Conservation (phyloP, 2,888 invertebrate species). For the Eilema caniola region DNA sequence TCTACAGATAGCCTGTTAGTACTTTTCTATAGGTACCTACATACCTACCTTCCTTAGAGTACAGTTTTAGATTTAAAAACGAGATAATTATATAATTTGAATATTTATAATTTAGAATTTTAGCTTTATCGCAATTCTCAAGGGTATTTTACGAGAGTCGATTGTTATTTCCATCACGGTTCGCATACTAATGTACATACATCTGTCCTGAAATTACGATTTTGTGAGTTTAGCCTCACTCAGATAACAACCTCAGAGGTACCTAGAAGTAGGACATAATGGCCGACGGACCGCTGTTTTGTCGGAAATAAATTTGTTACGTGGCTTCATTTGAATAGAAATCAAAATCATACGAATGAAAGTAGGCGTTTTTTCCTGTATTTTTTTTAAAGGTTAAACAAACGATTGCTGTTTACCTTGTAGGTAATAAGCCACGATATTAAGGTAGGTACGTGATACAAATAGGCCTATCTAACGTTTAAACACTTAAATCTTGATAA, state of each 20-base stretch:
- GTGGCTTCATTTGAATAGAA: slow-evolving; percentile 41
- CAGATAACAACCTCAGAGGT: slow-evolving; percentile 51
- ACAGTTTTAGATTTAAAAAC: too few species aligned
- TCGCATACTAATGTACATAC: slow-evolving; percentile 20
- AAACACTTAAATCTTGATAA: too few species aligned
- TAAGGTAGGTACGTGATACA: too few species aligned
- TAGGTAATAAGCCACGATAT: too few species aligned
- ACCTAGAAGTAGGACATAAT: slow-evolving; percentile 52
- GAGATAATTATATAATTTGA: too few species aligned
- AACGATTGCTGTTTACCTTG: too few species aligned
- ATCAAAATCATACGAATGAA: slow-evolving; percentile 27
- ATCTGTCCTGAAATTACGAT: slow-evolving; percentile 47
- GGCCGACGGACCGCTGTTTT: slow-evolving; percentile 38
- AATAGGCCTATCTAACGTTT: too few species aligned
- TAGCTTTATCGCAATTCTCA: neutral
- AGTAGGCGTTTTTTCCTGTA: neutral
- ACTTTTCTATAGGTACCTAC: too few species aligned
- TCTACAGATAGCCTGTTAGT: too few species aligned
- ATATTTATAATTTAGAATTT: neutral
- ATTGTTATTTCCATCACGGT: slow-evolving; percentile 48
- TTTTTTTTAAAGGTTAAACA: too few species aligned
- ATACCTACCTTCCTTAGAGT: too few species aligned
- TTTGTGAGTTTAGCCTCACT: slow-evolving; percentile 49
- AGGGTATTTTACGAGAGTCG: slow-evolving; percentile 6
- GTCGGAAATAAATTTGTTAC: slow-evolving; percentile 47